Evolutionary conservation across 2,797 vertebrate genomes (phyloP).

Genomic region (Myotis pilosus): DNA sequence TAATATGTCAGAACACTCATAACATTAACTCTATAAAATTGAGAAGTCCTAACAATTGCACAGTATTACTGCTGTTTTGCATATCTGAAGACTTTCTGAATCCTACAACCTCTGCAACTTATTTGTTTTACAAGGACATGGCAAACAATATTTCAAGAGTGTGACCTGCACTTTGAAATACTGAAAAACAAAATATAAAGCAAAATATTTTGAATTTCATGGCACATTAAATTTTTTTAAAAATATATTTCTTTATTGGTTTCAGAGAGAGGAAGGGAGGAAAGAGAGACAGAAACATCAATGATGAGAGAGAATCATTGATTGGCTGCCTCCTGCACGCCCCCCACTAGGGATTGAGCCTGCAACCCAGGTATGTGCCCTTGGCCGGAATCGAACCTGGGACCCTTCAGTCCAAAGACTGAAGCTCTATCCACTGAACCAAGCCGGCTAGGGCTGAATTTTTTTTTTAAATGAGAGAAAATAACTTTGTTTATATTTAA

Average conservation of each 20-base stretch:
- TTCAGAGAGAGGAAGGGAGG: no score
- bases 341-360: no score
- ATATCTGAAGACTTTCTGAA: not conserved
- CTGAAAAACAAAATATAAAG: not conserved
- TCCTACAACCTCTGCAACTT: not conserved
- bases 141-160: not conserved
- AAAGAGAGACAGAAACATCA: no score
- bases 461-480: not conserved
- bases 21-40: not conserved
- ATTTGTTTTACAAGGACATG: not conserved
- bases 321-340: no score
- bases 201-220: not conserved
- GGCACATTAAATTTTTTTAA: not conserved
- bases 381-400: no score
- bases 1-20: not conserved
- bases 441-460: no score
- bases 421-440: no score
- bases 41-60: not conserved
- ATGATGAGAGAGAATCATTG: no score
- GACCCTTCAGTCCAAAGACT: no score
- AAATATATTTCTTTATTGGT: no score
- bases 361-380: no score
- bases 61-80: not conserved
- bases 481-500: not conserved
- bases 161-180: not conserved